These are phyloP conservation scores for Druceiella hillmani DNA, from an alignment of 2,888 invertebrate genomes.

Conservation along the genomic window DNA sequence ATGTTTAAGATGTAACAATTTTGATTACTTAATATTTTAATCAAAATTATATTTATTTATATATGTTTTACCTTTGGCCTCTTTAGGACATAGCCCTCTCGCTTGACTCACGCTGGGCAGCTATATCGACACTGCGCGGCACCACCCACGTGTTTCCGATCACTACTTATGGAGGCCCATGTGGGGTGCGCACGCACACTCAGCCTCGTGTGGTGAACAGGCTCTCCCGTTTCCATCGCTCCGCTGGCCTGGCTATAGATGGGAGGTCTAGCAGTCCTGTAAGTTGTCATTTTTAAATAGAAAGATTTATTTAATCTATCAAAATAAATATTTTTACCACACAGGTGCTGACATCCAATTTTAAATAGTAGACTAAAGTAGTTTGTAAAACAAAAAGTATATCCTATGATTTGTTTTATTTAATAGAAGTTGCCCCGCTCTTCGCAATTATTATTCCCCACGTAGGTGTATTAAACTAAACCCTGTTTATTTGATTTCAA, in stretches of 20 bases:
- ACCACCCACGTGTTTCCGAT: slow-evolving; percentile 98
- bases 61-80: not conserved
- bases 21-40: no score
- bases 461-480: no score
- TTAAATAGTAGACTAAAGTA: no score
- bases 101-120: slow-evolving; percentile 93
- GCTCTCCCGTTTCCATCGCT: slow-evolving; percentile 91
- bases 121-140: slow-evolving; percentile 89
- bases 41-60: not conserved
- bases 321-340: not conserved
- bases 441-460: no score
- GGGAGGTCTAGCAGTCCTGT: slow-evolving; percentile 66
- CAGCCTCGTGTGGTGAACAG: slow-evolving; percentile 90
- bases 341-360: not conserved
- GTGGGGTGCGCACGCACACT: slow-evolving; percentile 92
- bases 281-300: slow-evolving; percentile 26
- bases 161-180: slow-evolving; percentile 91
- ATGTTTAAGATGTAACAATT: no score
- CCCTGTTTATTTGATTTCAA: no score
- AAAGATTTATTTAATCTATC: not conserved
- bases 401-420: no score
- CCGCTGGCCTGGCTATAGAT: slow-evolving; percentile 74
- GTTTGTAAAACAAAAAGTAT: no score
- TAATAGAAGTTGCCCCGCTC: no score
- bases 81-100: slow-evolving; percentile 85